phyloP scores from a whole-genome alignment of 2,113 vertebrate genomes.

The Puntigrus tetrazona region DNA sequence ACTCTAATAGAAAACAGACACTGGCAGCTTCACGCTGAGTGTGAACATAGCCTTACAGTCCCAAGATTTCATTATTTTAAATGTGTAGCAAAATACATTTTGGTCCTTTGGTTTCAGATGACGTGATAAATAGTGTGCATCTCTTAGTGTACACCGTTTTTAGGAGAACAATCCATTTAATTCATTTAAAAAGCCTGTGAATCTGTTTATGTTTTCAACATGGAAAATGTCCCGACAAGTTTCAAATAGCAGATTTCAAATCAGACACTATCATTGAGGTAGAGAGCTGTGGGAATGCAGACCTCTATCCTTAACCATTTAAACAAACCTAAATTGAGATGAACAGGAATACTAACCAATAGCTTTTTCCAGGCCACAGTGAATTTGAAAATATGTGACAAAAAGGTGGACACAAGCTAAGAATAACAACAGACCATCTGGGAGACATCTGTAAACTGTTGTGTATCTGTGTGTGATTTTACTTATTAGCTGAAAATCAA shows the following conservation, averaged over 20 bases:
- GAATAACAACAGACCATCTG: not conserved
- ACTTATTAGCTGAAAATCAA: not conserved
- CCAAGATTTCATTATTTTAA: not conserved
- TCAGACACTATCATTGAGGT: too few species aligned
- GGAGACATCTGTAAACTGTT: conserved; percentile 11
- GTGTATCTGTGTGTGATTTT: not conserved
- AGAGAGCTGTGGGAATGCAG: too few species aligned
- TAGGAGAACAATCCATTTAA: not conserved
- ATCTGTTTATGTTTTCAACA: too few species aligned
- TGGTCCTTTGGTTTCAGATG: not conserved
- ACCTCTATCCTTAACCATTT: too few species aligned
- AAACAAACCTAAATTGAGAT: too few species aligned
- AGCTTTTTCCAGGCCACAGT: not conserved
- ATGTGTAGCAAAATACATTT: not conserved
- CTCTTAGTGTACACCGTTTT: too few species aligned
- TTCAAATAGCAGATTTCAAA: not conserved
- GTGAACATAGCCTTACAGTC: too few species aligned
- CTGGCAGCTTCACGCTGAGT: too few species aligned
- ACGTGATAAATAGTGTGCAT: too few species aligned
- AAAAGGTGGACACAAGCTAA: not conserved
- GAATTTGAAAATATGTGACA: not conserved
- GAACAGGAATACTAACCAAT: not conserved
- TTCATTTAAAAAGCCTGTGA: not conserved
- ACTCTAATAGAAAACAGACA: too few species aligned
- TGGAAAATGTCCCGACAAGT: too few species aligned